phyloP scores from a whole-genome alignment of 1,140 invertebrate species.

The Macrostomum lignano region DNA sequence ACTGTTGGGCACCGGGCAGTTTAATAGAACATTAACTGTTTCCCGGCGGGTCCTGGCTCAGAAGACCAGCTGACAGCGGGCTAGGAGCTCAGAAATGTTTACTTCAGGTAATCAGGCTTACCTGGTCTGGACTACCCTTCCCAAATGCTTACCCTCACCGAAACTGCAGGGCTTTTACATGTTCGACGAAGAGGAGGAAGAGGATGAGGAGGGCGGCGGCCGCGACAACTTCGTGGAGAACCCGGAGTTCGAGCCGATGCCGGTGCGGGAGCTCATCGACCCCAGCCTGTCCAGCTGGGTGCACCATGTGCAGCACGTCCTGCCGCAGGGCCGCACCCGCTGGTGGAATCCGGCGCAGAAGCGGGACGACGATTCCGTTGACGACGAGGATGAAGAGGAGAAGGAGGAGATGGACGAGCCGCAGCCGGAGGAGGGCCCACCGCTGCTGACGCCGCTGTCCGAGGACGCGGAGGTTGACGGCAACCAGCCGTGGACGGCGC shows the following conservation, averaged over 20 bases:
- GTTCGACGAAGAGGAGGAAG: slow-evolving; percentile 32
- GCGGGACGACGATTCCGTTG: slow-evolving; percentile 25
- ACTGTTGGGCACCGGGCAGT: too few species aligned
- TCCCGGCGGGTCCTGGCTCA: too few species aligned
- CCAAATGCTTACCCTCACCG: too few species aligned
- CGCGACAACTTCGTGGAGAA: slow-evolving; percentile 24
- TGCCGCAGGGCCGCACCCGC: slow-evolving; percentile 39
- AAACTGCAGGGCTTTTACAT: slow-evolving; percentile 32
- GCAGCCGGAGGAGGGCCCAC: slow-evolving; percentile 34
- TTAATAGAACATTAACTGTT: too few species aligned
- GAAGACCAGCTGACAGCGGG: too few species aligned
- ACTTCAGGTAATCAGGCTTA: too few species aligned
- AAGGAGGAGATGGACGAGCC: slow-evolving; percentile 10
- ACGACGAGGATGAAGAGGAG: slow-evolving; percentile 13
- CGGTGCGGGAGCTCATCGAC: slow-evolving; percentile 33
- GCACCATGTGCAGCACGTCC: slow-evolving; percentile 43
- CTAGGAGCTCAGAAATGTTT: too few species aligned
- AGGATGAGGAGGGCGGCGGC: slow-evolving; percentile 21
- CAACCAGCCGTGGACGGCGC: slow-evolving; percentile 33
- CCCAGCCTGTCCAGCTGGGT: slow-evolving; percentile 44
- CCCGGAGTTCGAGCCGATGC: slow-evolving; percentile 25
- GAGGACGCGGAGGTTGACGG: slow-evolving; percentile 22
- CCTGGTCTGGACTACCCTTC: too few species aligned
- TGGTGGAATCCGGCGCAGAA: slow-evolving; percentile 17
- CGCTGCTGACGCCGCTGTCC: slow-evolving; percentile 27